Conservation (phyloP, 1,140 invertebrate species). For the Chironomus tepperi region DNA sequence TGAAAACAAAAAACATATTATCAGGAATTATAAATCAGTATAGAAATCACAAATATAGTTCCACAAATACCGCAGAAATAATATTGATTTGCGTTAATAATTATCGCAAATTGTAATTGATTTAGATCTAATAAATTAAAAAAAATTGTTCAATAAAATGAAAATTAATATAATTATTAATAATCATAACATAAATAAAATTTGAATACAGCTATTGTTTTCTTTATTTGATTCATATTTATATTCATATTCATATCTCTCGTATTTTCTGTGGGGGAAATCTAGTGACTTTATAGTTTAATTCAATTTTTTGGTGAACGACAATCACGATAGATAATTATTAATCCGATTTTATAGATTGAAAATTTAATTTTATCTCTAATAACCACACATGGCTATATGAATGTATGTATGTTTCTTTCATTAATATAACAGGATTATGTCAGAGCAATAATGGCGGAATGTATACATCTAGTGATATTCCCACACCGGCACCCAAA, state of each 20-base stretch:
- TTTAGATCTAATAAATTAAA: slow-evolving; percentile 15
- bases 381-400: background rate
- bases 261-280: no score
- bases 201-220: no score
- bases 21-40: no score
- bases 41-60: no score
- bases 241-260: no score
- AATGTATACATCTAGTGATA: slow-evolving; percentile 29
- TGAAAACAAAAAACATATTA: no score
- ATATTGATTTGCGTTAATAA: background rate
- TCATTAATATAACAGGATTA: slow-evolving; percentile 15
- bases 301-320: background rate
- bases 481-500: slow-evolving; percentile 44
- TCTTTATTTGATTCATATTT: no score
- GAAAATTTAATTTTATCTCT: background rate
- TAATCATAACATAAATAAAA: no score
- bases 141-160: no score
- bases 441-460: slow-evolving; percentile 5
- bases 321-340: slow-evolving; percentile 12
- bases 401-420: background rate
- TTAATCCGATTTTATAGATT: background rate
- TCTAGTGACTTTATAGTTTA: background rate
- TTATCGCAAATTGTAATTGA: background rate
- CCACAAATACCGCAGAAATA: no score
- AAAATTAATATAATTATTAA: no score